Evolutionary conservation across 1,140 invertebrate species (phyloP).

Genomic region (Megalonaias nervosa): DNA sequence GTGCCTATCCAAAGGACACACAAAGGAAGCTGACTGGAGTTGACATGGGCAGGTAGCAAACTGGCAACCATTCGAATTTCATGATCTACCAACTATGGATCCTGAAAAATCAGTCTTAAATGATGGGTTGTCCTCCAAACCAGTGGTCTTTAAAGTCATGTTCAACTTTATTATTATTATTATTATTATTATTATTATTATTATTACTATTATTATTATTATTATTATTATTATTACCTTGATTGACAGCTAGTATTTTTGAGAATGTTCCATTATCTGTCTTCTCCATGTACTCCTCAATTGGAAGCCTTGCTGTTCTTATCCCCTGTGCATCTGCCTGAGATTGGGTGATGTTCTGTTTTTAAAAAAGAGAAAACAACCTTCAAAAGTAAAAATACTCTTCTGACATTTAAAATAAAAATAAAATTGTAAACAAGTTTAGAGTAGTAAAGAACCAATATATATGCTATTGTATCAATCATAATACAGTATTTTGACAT

Average conservation of each 20-base stretch:
- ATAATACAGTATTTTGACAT: too few species aligned
- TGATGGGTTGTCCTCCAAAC: too few species aligned
- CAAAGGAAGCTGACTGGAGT: too few species aligned
- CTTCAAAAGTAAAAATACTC: not conserved
- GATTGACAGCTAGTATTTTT: slow-evolving; percentile 55
- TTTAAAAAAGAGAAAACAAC: not conserved
- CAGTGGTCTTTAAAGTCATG: slow-evolving; percentile 1
- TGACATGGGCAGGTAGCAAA: too few species aligned
- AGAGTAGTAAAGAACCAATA: too few species aligned
- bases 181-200: not conserved
- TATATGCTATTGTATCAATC: too few species aligned
- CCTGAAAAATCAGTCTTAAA: too few species aligned
- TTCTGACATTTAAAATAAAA: not conserved
- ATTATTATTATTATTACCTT: slow-evolving; percentile 41
- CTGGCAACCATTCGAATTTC: too few species aligned
- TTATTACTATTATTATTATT: too few species aligned
- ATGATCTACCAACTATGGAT: too few species aligned
- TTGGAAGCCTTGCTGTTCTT: slow-evolving; percentile 48
- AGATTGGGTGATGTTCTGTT: slow-evolving; percentile 34
- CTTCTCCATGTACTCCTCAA: slow-evolving; percentile 51
- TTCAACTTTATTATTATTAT: not conserved
- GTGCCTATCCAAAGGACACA: too few species aligned
- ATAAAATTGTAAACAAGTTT: too few species aligned
- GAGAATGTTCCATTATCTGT: slow-evolving; percentile 32
- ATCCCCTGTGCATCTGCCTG: slow-evolving; percentile 37